phyloP scores from a whole-genome alignment of 2,113 vertebrate species.

The Riparia riparia region DNA sequence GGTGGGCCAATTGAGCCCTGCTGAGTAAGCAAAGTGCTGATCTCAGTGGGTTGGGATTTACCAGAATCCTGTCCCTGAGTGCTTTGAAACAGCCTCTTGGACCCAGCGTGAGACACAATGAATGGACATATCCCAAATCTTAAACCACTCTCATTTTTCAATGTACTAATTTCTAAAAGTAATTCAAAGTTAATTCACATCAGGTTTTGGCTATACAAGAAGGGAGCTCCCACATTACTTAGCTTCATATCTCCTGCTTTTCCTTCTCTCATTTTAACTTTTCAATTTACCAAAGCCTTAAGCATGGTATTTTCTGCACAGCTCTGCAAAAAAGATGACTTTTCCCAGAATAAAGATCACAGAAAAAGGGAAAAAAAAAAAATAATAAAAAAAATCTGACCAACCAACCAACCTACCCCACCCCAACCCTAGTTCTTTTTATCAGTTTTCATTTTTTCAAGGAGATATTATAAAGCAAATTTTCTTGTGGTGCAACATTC shows the following conservation, averaged over 20 bases:
- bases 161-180: neutral
- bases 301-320: neutral
- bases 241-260: neutral
- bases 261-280: neutral
- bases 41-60: neutral
- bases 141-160: neutral
- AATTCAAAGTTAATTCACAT: neutral
- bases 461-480: neutral
- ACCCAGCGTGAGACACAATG: neutral
- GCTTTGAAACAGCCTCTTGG: neutral
- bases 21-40: neutral
- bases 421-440: neutral
- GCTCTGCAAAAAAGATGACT: neutral
- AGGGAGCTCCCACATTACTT: neutral
- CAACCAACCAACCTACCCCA: neutral
- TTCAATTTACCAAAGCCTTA: neutral
- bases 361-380: too few species aligned
- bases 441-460: neutral
- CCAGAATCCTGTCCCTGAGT: neutral
- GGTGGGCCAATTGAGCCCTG: rapidly evolving
- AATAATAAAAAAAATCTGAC: neutral
- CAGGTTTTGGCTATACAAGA: neutral
- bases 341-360: neutral
- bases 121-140: neutral
- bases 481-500: neutral